Conservation (phyloP, 2,888 invertebrate species). For the Eudasyphora cyanicolor region DNA sequence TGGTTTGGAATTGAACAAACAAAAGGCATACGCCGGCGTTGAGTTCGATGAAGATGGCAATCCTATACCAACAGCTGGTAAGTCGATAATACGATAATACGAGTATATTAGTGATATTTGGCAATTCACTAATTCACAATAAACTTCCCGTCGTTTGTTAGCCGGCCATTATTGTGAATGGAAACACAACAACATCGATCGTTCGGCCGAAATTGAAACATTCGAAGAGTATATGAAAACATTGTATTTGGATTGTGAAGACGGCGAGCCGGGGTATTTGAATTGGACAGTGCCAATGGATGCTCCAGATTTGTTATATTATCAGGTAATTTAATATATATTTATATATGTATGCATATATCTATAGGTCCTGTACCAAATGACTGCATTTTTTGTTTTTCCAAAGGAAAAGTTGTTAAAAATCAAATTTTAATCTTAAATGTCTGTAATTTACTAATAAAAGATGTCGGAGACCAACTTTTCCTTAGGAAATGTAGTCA, state of each 20-base stretch:
- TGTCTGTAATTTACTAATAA: too few species aligned
- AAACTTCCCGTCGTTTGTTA: conserved; percentile 73
- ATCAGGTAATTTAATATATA: conserved; percentile 85
- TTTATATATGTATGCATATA: too few species aligned
- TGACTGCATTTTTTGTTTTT: too few species aligned
- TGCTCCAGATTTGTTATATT: conserved; percentile 92
- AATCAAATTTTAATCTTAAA: too few species aligned
- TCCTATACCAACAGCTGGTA: conserved; percentile 89
- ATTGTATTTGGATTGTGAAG: conserved; percentile 87
- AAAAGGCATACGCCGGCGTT: conserved; percentile 91
- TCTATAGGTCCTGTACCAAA: not conserved
- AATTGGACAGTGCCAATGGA: conserved; percentile 93
- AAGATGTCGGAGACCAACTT: too few species aligned
- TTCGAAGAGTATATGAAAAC: conserved; percentile 90
- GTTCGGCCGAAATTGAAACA: conserved; percentile 85
- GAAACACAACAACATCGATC: conserved; percentile 89
- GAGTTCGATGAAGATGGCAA: conserved; percentile 88
- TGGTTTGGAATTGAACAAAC: conserved; percentile 85
- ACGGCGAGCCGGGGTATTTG: conserved; percentile 87
- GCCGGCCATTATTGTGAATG: conserved; percentile 94
- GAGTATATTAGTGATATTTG: too few species aligned
- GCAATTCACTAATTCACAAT: too few species aligned
- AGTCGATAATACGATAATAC: too few species aligned
- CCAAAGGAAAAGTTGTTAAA: too few species aligned
- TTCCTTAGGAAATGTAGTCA: too few species aligned